Base-by-base conservation (phyloP, 2,888 invertebrate species). In the Oxycera nigricornis region DNA sequence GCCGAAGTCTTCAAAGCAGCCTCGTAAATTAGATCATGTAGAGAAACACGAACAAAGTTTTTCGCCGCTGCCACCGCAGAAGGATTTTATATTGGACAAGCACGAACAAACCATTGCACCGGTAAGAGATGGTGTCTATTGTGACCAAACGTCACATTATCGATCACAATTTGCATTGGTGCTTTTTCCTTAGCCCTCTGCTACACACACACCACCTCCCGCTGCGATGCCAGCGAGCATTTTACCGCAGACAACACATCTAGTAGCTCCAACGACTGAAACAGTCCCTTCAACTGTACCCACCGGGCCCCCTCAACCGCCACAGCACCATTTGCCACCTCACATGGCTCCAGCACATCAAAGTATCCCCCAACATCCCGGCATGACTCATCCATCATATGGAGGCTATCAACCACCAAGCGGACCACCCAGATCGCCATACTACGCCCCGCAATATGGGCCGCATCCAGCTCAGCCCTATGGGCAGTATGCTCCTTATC, bases 251-350 rank as follows among this genome's bases (percentile, higher is more conserved):
- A 86, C 30, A 87, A 81, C 62, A 91, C 84, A n/a, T n/a, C 81
- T 2, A 90, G 89, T 72, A 90, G 90, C 74, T 75, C 76, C 79
- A 14, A 78, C 77, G 28, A 77, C 74, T 74, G 80, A 79, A 90
- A 89, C 82, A 89, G 89, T 80, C 89, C 88, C 75, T 90, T 85
- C 79, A 90, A 90, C 0, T 88, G 74, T 76, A 31, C 73, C 77
- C 35, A 50, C 76, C 20, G 67, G 77, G 7, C 57, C 73, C 2
- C 39, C 79, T 14, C 52, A 41, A 7, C 62, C 80, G 77, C 52
- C 81, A 77, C 76, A 79, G 73, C 73, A 81, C 57, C 82, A 81
- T 78, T 82, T 82, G 61, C 80, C 83, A 79, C 83, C 84, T 11
- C 82, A 83, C 2, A 84, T 84, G 72, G 79, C 83, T 80, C 73